Evolutionary conservation across 2,797 vertebrate species (phyloP).

Genomic region (Hippopotamyrus pictus): DNA sequence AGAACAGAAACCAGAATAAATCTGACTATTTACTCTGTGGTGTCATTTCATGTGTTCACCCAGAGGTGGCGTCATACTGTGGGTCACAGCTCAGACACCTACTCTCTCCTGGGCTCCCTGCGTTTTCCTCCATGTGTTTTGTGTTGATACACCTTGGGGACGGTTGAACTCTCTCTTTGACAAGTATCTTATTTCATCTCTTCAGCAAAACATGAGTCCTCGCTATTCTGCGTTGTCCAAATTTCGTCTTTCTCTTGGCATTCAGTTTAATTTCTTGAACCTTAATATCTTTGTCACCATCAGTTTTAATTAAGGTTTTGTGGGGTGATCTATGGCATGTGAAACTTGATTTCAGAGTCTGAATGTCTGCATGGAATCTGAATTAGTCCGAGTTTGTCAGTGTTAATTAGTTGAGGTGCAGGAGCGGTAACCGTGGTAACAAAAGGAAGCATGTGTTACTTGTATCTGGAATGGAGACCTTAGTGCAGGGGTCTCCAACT

Average conservation of each 20-base stretch:
- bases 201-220: conserved; percentile 36
- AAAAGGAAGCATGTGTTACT: not conserved
- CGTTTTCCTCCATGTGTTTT: not conserved
- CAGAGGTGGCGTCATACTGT: conserved; percentile 20
- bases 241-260: not conserved
- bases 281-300: not conserved
- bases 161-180: not conserved
- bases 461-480: not conserved
- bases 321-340: not conserved
- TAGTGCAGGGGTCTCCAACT: no score
- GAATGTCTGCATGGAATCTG: not conserved
- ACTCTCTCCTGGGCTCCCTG: conserved; percentile 24
- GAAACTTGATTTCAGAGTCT: not conserved
- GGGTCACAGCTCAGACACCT: conserved; percentile 38
- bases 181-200: not conserved
- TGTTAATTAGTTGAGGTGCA: not conserved
- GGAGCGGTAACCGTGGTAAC: not conserved
- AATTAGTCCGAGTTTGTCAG: not conserved
- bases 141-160: conserved; percentile 30
- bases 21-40: not conserved
- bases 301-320: not conserved
- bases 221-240: not conserved
- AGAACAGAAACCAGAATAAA: not conserved
- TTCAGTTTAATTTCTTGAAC: not conserved
- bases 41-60: conserved; percentile 11